Percentiles rank a stretch among this genome's conserved stretches.
phyloP scores from a whole-genome alignment of 2,113 vertebrate genomes.

The Nycticryphes semicollaris region DNA sequence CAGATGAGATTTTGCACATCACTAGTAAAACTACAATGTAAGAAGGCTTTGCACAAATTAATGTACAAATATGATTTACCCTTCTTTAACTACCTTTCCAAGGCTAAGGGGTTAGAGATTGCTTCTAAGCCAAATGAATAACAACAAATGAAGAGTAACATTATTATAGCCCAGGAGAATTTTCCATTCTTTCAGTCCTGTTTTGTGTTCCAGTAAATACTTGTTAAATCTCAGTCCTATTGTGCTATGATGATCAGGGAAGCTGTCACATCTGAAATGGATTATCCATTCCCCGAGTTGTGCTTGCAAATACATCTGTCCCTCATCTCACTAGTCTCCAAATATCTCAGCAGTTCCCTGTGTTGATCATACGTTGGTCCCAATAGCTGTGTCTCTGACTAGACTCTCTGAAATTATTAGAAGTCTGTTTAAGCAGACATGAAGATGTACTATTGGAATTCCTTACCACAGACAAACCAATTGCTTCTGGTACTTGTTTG shows the following conservation, averaged over 20 bases:
- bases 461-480: not conserved
- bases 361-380: not conserved
- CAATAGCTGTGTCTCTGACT: not conserved
- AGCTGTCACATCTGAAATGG: not conserved
- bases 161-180: not conserved
- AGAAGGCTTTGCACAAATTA: not conserved
- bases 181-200: not conserved
- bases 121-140: not conserved
- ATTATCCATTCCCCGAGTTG: not conserved
- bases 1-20: not conserved
- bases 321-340: not conserved
- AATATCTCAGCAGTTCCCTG: not conserved
- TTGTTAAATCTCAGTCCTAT: not conserved
- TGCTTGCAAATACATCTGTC: not conserved
- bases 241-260: not conserved
- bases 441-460: not conserved
- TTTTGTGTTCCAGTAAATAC: not conserved
- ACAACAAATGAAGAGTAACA: not conserved
- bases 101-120: not conserved
- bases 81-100: not conserved
- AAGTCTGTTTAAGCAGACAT: not conserved
- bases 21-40: not conserved
- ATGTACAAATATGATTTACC: not conserved
- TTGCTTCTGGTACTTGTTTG: not conserved
- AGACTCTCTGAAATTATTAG: not conserved